Evolutionary conservation across 2,113 vertebrate genomes (phyloP), one percentile per base, ranked within the genome.

Genomic region (Hippopotamus amphibius): DNA sequence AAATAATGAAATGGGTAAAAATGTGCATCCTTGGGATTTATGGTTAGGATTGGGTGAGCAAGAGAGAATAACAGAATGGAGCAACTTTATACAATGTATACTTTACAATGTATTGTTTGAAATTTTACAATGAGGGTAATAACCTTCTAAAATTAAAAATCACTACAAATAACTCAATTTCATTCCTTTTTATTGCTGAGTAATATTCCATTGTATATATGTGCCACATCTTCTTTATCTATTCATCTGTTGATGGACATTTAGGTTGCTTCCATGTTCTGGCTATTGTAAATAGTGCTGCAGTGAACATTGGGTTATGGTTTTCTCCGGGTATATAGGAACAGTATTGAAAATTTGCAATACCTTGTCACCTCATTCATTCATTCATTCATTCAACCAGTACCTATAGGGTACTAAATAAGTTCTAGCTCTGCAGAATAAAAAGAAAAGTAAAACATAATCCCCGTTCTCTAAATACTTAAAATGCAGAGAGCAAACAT

Each of bases 331-430:
- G 37, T 37, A 37, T 37, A 37, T 50, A 83, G 3, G 14, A 83
- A 50, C 15, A 89, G 5, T 68, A 30, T 66, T 41, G 14, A 74
- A 95, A 92, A 46, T 14, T 43, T 33, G 72, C 10, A 76, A 3
- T 71, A 50, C 28, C 15, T 93, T 19, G 37, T 97, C 22, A 90
- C 10, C 16, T 96, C 37, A 69, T 87, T 88, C 28, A 91, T 91
- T 65, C 15, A 43, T 80, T 65, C 55, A 92, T 59, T 89, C 57
- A 89, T 50, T 90, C 24, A 90, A 46, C 12, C 22, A 11, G 48
- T 48, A 61, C n/a, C 68, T 89, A 21, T 16, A 68, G 43, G 33
- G 33, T 74, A 21, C 9, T 72, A 84, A 80, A 24, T 96, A 59
- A 69, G 6, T 74, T 90, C 46, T 48, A 59, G 11, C 5, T 69